A percentile compares a stretch with the other conserved stretches of the same genome.
phyloP scores from a whole-genome alignment of 2,113 vertebrate genomes.

The Aphyosemion australe region DNA sequence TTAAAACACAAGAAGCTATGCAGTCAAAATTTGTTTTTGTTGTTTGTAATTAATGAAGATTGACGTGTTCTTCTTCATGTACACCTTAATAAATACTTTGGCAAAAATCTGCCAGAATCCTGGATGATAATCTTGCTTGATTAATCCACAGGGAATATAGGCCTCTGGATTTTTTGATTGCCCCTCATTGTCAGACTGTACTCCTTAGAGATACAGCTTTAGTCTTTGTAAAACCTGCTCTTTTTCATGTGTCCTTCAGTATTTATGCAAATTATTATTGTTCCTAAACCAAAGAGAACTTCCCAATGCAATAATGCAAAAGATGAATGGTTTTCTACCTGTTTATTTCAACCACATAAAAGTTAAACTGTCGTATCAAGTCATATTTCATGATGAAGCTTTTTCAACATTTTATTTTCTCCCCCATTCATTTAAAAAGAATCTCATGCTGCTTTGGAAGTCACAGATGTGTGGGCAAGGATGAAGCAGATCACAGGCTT shows the following conservation, averaged over 20 bases:
- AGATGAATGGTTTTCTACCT: no score
- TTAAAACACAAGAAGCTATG: neutral
- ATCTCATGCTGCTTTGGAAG: neutral
- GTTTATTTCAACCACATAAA: no score
- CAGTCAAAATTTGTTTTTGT: no score
- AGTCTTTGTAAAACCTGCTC: no score
- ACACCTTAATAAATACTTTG: slow-evolving; percentile 8
- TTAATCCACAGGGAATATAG: slow-evolving; percentile 14
- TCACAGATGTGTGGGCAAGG: neutral
- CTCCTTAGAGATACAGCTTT: no score
- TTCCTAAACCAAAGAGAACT: no score
- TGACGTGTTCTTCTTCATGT: slow-evolving; percentile 45
- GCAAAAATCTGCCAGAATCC: slow-evolving; percentile 26
- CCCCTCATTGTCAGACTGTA: neutral
- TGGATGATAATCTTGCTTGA: slow-evolving; percentile 12
- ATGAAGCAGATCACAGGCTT: neutral
- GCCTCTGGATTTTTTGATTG: neutral
- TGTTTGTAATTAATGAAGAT: neutral
- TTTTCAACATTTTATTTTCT: neutral
- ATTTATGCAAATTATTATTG: no score
- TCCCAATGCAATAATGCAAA: no score
- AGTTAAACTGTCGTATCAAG: neutral
- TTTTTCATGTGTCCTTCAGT: no score
- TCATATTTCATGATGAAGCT: neutral
- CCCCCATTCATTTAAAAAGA: neutral